These are phyloP conservation scores for Pelecanus crispus DNA, from an alignment of 2,113 vertebrate genomes.

Conservation along the genomic window DNA sequence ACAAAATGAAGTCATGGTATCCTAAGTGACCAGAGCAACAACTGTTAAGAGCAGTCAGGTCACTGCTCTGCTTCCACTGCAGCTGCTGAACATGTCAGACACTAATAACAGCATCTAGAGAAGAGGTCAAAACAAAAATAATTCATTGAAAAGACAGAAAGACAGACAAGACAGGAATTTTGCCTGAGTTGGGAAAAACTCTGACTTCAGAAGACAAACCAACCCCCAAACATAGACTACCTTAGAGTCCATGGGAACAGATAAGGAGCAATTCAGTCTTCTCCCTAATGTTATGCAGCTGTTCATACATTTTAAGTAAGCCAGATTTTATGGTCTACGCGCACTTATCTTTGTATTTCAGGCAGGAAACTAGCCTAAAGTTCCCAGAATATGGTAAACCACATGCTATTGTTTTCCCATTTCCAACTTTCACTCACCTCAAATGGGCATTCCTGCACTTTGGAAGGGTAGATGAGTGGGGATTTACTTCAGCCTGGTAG, in stretches of 20 bases:
- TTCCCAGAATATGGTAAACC: background rate
- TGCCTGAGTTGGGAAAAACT: background rate
- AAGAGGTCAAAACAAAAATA: constrained; percentile 35
- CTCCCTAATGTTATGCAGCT: background rate
- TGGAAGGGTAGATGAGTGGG: background rate
- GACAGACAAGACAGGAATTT: background rate
- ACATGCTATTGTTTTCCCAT: background rate
- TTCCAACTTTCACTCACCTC: background rate
- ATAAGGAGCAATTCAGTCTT: background rate
- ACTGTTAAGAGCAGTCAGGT: background rate
- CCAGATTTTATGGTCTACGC: background rate
- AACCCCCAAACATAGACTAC: background rate
- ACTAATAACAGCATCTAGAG: constrained; percentile 15
- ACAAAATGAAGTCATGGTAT: background rate
- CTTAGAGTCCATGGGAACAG: background rate
- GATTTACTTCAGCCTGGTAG: background rate
- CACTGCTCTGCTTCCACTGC: background rate
- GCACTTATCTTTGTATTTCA: background rate
- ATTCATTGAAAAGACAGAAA: background rate
- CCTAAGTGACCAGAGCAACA: background rate
- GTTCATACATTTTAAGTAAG: background rate
- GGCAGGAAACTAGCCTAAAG: background rate
- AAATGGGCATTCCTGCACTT: background rate
- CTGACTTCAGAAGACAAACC: background rate
- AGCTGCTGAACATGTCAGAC: constrained; percentile 29